Percentiles rank a stretch among this genome's conserved stretches.
phyloP scores from a whole-genome alignment of 1,140 invertebrate species.

The Pomacea maculata region DNA sequence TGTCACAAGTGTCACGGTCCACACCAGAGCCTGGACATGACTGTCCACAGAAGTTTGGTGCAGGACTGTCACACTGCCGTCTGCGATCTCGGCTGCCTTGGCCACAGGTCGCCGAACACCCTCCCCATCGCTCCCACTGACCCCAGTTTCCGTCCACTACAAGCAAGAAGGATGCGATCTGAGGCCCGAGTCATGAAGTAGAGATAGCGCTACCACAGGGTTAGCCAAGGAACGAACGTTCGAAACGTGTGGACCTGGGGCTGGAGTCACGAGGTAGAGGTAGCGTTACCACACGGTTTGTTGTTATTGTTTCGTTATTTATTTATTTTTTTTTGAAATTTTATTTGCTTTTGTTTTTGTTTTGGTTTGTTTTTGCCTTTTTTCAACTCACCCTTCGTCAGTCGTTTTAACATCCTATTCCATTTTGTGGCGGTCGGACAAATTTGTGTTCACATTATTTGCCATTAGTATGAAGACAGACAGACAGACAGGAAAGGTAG shows the following conservation, averaged over 20 bases:
- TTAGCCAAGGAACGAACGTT: neutral
- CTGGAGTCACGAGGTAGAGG: neutral
- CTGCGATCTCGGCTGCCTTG: neutral
- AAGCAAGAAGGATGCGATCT: too few species aligned
- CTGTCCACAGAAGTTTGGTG: slow-evolving; percentile 12
- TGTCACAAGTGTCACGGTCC: neutral
- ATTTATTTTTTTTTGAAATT: too few species aligned
- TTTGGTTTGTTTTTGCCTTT: too few species aligned
- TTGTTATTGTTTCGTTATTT: neutral
- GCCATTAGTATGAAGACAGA: neutral
- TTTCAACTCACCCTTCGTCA: too few species aligned
- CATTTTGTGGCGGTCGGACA: too few species aligned
- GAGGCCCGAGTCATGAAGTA: too few species aligned
- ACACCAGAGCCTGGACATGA: neutral
- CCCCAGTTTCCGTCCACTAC: slow-evolving; percentile 24
- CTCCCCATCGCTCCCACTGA: slow-evolving; percentile 6
- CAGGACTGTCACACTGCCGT: slow-evolving; percentile 11
- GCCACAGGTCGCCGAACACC: neutral
- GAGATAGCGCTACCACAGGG: too few species aligned
- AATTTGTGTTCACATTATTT: too few species aligned
- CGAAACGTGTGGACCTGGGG: neutral
- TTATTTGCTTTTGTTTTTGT: too few species aligned
- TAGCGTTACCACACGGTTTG: neutral
- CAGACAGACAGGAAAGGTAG: neutral
- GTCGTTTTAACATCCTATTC: too few species aligned